Evolutionary conservation across 2,113 vertebrate species (phyloP), one percentile per base, ranked within the genome.

Genomic region (Stegastes partitus): DNA sequence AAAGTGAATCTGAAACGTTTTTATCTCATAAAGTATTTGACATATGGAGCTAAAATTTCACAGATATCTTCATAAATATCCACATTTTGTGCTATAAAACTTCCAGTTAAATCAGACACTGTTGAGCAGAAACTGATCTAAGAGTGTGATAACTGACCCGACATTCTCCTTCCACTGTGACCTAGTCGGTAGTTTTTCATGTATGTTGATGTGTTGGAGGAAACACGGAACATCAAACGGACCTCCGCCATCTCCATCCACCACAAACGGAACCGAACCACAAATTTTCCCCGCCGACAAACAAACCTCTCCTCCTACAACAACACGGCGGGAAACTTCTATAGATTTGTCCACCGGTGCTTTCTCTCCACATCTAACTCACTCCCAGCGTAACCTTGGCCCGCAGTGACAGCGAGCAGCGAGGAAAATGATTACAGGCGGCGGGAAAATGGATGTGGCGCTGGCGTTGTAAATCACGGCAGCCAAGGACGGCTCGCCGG

Each of bases 301-400:
- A 57, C 37, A 34, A 74, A 66, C 25, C 61, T 54, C 31, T 14
- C 22, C 25, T 14, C 22, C 65, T 19, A 26, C 49, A 50, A 47
- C 49, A 74, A 54, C n/a, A 44, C 65, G 39, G 28, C 47, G 25
- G 68, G 51, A 56, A 42, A 62, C 62, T 25, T 37, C 1, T 14
- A 47, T 0, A 58, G 9, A 14, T 77, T 6, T 25, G 63, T 82
- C 50, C 47, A 53, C 55, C 4, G 31, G 37, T 55, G 28, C 67
- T 87, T 68, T 67, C 58, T 21, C 54, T 63, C 58, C 56, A 37
- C 54, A 45, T 68, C 59, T 64, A 85, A 81, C 69, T 83, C 89
- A 81, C 67, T 83, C 76, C 15, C 55, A 79, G 71, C 11, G 11
- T 77, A 82, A 87, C 89, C 84, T 89, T 85, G 89, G 82, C 70